phyloP scores from a whole-genome alignment of 1,140 invertebrate species.

The Bradynema listronoti region DNA sequence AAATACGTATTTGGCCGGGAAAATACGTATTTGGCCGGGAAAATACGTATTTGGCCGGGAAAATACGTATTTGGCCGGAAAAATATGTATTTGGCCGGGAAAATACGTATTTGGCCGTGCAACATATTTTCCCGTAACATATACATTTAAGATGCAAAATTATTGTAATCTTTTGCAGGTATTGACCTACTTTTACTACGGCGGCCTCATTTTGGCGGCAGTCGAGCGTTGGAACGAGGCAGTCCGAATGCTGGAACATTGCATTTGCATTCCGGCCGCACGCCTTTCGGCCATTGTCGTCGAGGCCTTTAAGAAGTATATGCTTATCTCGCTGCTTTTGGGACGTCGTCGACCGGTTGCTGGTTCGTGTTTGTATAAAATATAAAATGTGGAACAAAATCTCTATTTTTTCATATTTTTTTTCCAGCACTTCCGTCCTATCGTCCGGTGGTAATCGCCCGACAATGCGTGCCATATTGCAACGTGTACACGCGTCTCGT shows the following conservation, averaged over 20 bases:
- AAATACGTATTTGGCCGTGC: too few relatives aligned
- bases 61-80: too few relatives aligned
- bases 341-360: slow-evolving; percentile 19
- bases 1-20: too few relatives aligned
- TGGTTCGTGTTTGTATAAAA: too few relatives aligned
- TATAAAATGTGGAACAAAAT: too few relatives aligned
- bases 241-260: slow-evolving; percentile 20
- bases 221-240: slow-evolving; percentile 21
- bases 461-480: slow-evolving; percentile 8
- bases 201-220: slow-evolving; percentile 24
- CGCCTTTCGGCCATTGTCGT: slow-evolving; percentile 27
- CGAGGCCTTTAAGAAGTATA: slow-evolving; percentile 26
- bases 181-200: slow-evolving; percentile 35
- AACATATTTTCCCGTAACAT: too few relatives aligned
- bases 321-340: slow-evolving; percentile 25
- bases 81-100: too few relatives aligned
- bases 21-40: too few relatives aligned
- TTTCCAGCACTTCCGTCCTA: slow-evolving; percentile 14
- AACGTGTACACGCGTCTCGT: slow-evolving; percentile 12
- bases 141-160: too few relatives aligned
- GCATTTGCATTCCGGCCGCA: slow-evolving; percentile 22
- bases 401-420: too few relatives aligned
- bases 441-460: slow-evolving; percentile 10
- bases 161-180: too few relatives aligned
- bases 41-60: too few relatives aligned